These are phyloP conservation scores for Tetragonisca angustula DNA, from an alignment of 2,888 invertebrate species.

Conservation along the genomic window DNA sequence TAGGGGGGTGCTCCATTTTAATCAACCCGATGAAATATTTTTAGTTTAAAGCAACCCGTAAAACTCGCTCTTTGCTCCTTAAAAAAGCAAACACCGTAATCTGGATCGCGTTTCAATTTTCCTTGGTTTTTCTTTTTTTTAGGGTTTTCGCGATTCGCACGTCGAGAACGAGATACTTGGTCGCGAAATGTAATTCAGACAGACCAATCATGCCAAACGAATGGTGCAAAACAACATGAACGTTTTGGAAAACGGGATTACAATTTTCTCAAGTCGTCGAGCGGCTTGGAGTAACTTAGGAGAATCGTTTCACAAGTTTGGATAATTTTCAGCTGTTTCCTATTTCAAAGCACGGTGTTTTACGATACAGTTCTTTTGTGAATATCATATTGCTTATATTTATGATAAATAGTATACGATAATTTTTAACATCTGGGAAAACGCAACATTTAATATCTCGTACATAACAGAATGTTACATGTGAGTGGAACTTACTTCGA, in stretches of 20 bases:
- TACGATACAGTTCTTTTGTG: too few species aligned
- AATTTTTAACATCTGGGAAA: neutral
- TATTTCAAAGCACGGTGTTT: neutral
- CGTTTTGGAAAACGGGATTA: too few species aligned
- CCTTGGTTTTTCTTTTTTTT: too few species aligned
- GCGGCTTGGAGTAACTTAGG: neutral
- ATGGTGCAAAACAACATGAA: too few species aligned
- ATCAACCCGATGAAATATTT: conserved; percentile 14
- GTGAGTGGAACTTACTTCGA: conserved; percentile 60
- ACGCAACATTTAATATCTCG: neutral
- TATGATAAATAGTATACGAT: too few species aligned
- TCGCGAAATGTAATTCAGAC: too few species aligned
- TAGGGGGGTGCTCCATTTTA: conserved; percentile 19
- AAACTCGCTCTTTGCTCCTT: neutral
- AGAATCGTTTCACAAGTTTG: neutral
- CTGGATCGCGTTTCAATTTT: neutral
- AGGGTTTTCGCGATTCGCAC: too few species aligned
- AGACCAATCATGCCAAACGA: too few species aligned
- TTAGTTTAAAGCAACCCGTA: conserved; percentile 7
- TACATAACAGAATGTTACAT: neutral
- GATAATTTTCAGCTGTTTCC: fast-evolving
- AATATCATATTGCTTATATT: too few species aligned
- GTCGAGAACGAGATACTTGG: too few species aligned
- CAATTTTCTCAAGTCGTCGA: neutral
- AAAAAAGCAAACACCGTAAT: neutral